Percentiles rank a stretch among this genome's conserved stretches.
Evolutionary conservation across 2,113 vertebrate genomes (phyloP).

Genomic region (Triplophysa tibetana): DNA sequence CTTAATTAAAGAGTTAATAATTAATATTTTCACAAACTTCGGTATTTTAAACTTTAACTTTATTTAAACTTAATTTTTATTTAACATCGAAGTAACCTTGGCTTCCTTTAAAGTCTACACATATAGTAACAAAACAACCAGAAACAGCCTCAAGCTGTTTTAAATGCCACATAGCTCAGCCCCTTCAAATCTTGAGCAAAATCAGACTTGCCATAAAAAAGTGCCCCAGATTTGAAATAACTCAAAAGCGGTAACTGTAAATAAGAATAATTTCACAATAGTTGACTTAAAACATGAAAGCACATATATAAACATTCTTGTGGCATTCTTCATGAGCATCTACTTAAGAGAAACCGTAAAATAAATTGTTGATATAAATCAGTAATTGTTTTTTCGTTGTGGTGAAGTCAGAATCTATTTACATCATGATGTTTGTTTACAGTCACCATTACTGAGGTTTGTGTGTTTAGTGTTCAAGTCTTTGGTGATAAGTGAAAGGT

Average conservation of each 20-base stretch:
- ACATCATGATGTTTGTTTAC: too few relatives aligned
- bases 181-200: slow-evolving; percentile 1
- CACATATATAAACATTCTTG: not conserved
- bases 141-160: not conserved
- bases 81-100: not conserved
- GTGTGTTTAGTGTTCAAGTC: too few relatives aligned
- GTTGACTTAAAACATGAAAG: not conserved
- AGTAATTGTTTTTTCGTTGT: too few relatives aligned
- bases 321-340: not conserved
- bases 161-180: not conserved
- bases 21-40: too few relatives aligned
- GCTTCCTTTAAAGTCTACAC: not conserved
- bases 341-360: not conserved
- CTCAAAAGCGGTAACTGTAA: not conserved
- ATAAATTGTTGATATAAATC: too few relatives aligned
- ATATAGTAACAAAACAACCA: not conserved
- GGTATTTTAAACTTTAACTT: too few relatives aligned
- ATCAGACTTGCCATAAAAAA: slow-evolving; percentile 6
- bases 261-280: not conserved
- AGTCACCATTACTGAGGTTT: too few relatives aligned
- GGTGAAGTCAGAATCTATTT: too few relatives aligned
- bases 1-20: too few relatives aligned
- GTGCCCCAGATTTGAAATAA: not conserved
- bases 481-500: too few relatives aligned
- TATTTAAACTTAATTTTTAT: not conserved